Evolutionary conservation across 2,888 invertebrate genomes (phyloP).

Genomic region (Parascotia fuliginaria): DNA sequence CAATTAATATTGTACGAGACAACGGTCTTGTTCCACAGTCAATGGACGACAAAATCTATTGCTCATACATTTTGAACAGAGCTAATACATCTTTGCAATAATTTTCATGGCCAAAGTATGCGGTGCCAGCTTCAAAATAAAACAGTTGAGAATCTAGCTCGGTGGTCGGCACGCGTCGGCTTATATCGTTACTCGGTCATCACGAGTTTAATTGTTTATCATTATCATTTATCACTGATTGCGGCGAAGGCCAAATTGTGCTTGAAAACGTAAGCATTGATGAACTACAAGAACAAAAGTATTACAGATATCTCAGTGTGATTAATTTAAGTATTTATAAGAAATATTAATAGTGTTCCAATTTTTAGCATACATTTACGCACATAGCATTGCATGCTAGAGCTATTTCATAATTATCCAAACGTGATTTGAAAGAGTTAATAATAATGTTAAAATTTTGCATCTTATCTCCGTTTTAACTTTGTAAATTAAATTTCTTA

Average conservation of each 20-base stretch:
- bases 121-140: conserved; percentile 78
- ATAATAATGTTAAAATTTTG: no score
- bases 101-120: conserved; percentile 75
- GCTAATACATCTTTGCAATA: conserved; percentile 67
- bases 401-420: no score
- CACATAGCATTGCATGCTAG: conserved; percentile 7
- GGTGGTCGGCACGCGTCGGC: conserved; percentile 66
- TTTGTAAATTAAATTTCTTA: no score
- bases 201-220: conserved; percentile 64
- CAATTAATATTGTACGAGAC: conserved; percentile 49
- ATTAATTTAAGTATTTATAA: conserved; percentile 30
- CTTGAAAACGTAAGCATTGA: conserved; percentile 29
- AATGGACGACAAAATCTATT: conserved; percentile 71
- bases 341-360: conserved; percentile 22
- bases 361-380: no score
- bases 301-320: conserved; percentile 6
- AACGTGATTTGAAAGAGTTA: no score
- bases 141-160: conserved; percentile 78
- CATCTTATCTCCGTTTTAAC: no score
- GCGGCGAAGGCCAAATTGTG: conserved; percentile 39
- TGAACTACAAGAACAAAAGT: conserved; percentile 3
- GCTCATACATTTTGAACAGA: conserved; percentile 63
- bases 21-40: conserved; percentile 55
- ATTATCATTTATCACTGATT: conserved; percentile 57
- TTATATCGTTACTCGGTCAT: conserved; percentile 54